These are phyloP conservation scores for Meles meles DNA, from an alignment of 2,113 vertebrate species.

Conservation along the genomic window DNA sequence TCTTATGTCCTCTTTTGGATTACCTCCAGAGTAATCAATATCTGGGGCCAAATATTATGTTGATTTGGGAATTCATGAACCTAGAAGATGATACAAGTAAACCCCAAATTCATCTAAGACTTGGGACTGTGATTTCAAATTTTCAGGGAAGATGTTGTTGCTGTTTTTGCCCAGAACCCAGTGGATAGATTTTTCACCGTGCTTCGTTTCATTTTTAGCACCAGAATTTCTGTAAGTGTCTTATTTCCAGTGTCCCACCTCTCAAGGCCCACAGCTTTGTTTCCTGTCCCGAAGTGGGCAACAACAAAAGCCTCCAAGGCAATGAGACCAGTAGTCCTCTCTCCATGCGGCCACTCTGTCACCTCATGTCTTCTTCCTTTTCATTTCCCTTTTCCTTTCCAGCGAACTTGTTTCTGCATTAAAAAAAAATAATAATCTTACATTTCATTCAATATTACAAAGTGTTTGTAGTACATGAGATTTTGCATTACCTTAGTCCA, in stretches of 20 bases:
- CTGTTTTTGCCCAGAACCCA: not conserved
- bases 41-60: not conserved
- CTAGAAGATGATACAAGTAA: not conserved
- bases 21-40: not conserved
- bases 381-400: not conserved
- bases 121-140: not conserved
- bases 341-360: fast-evolving
- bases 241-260: not conserved
- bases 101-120: not conserved
- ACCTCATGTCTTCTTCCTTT: not conserved
- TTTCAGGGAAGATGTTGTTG: not conserved
- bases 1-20: not conserved
- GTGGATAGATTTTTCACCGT: not conserved
- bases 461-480: not conserved
- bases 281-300: not conserved
- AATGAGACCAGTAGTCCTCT: not conserved
- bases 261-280: not conserved
- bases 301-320: not conserved
- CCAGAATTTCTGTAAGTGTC: not conserved
- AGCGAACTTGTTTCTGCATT: not conserved
- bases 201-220: not conserved
- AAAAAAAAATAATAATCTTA: not conserved
- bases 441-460: not conserved
- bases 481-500: not conserved
- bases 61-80: not conserved